phyloP scores from a whole-genome alignment of 2,888 invertebrate species.

The Thecophora atra region DNA sequence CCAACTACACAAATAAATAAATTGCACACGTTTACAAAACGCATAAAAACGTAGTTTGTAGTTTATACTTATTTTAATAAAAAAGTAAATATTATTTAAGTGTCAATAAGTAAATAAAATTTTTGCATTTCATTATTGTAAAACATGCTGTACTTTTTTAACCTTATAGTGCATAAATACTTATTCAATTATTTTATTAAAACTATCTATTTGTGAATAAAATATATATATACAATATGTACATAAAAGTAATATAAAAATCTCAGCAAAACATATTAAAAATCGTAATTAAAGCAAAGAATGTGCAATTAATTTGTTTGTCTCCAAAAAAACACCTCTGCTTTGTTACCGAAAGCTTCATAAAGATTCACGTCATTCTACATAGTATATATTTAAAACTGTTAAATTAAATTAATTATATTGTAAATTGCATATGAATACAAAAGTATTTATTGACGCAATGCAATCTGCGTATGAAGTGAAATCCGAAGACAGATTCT shows the following conservation, averaged over 20 bases:
- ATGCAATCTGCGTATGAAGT: too few species aligned
- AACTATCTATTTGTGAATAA: neutral
- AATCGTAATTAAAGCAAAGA: slow-evolving; percentile 39
- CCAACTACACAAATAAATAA: too few species aligned
- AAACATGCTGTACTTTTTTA: slow-evolving; percentile 21
- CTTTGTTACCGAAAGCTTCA: slow-evolving; percentile 35
- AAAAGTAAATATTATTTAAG: too few species aligned
- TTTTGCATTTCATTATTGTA: slow-evolving; percentile 27
- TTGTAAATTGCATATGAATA: neutral
- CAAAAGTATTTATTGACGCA: too few species aligned
- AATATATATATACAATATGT: neutral
- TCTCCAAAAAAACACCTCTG: slow-evolving; percentile 42
- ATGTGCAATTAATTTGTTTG: slow-evolving; percentile 38
- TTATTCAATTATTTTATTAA: too few species aligned
- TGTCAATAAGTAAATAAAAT: neutral
- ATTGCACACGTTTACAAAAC: too few species aligned
- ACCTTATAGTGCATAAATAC: neutral
- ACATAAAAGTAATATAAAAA: neutral
- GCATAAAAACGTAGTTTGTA: too few species aligned
- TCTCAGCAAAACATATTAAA: neutral
- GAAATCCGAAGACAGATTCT: neutral
- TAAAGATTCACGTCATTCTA: neutral
- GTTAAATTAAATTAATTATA: neutral
- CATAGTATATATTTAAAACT: neutral
- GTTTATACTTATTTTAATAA: too few species aligned